These are phyloP conservation scores for Ascidia mentula DNA, from an alignment of 23 tunicate species.

Conservation along the genomic window DNA sequence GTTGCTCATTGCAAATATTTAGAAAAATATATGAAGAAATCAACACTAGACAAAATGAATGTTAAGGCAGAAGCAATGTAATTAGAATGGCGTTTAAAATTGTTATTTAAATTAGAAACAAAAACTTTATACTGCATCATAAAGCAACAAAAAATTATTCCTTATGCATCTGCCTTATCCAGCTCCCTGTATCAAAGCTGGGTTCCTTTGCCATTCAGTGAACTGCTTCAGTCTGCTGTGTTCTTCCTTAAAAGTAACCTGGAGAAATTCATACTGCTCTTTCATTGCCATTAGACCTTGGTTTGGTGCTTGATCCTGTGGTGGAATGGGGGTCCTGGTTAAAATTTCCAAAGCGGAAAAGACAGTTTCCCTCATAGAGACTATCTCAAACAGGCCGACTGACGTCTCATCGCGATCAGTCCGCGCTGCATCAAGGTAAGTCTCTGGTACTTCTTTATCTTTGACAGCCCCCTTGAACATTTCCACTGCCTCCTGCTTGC, in stretches of 20 bases:
- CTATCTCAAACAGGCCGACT: slow-evolving; percentile 20
- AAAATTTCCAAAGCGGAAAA: slow-evolving; percentile 59
- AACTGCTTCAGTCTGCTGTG: slow-evolving; percentile 40
- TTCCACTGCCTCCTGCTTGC: slow-evolving; percentile 75
- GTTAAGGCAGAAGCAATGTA: too few species aligned
- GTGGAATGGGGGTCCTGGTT: background rate
- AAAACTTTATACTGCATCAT: too few species aligned
- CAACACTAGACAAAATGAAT: too few species aligned
- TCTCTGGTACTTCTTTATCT: slow-evolving; percentile 27
- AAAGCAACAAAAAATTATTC: too few species aligned
- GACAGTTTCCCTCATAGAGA: slow-evolving; percentile 56
- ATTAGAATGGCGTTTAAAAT: too few species aligned
- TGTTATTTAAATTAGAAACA: too few species aligned
- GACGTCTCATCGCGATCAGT: slow-evolving; percentile 36
- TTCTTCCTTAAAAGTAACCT: slow-evolving; percentile 17
- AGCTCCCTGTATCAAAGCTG: slow-evolving; percentile 20
- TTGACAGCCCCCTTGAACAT: slow-evolving; percentile 61
- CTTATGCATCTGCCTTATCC: background rate
- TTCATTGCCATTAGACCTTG: background rate
- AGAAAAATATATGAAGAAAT: too few species aligned
- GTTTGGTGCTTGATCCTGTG: background rate
- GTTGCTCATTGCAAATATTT: too few species aligned
- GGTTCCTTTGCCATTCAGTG: slow-evolving; percentile 57
- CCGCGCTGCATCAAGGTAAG: slow-evolving; percentile 47
- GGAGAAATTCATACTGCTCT: slow-evolving; percentile 22